These are phyloP conservation scores for Ammospiza caudacuta DNA, from an alignment of 2,113 vertebrate species.

Conservation along the genomic window DNA sequence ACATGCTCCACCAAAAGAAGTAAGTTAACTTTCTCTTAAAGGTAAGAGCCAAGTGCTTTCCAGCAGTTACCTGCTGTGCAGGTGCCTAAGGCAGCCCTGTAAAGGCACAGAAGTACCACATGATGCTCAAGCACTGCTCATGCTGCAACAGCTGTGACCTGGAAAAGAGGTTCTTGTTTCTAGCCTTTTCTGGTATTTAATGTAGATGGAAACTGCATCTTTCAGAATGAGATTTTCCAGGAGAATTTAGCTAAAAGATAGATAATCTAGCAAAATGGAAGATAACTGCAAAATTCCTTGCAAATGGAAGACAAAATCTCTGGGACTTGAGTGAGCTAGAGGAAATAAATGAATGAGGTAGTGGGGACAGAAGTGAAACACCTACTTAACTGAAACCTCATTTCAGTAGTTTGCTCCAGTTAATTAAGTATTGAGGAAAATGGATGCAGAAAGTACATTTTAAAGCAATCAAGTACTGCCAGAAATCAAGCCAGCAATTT, in stretches of 20 bases:
- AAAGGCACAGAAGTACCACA: neutral
- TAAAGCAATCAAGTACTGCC: conserved; percentile 55
- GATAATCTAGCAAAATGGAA: neutral
- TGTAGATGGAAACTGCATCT: neutral
- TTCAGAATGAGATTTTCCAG: neutral
- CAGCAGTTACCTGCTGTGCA: neutral
- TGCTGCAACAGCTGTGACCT: neutral
- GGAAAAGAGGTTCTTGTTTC: neutral
- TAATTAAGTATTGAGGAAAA: conserved; percentile 67
- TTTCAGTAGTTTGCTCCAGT: conserved; percentile 51
- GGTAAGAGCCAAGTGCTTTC: neutral
- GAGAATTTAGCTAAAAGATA: neutral
- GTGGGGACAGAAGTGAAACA: conserved; percentile 40
- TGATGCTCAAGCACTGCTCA: neutral
- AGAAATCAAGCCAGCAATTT: conserved; percentile 67
- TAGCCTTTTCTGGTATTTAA: neutral
- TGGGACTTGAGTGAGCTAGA: neutral
- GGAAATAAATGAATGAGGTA: conserved; percentile 50
- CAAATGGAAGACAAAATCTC: neutral
- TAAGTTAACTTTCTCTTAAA: neutral
- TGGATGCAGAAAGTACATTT: conserved; percentile 55
- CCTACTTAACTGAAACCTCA: conserved; percentile 48
- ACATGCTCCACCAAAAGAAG: neutral
- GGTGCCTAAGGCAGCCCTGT: neutral
- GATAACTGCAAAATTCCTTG: neutral